Evolutionary conservation across 2,113 vertebrate species (phyloP), one percentile per base, ranked within the genome.

Genomic region (Aspidoscelis tigris): DNA sequence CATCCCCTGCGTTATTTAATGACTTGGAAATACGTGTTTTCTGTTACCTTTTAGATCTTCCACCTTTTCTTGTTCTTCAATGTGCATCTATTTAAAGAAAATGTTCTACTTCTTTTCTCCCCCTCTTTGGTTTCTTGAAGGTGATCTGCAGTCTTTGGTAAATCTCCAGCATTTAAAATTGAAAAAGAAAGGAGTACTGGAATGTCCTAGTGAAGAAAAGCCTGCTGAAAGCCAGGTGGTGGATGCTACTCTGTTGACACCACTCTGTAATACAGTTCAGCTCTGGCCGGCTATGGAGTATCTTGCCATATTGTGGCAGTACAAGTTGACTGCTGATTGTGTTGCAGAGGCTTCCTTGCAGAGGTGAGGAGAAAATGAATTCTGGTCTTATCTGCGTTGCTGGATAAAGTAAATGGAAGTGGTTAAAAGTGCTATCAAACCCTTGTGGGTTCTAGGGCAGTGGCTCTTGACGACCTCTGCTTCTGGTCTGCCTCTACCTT

Each of bases 211-310:
- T 79, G 90, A 84, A 76, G 93, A 93, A 71, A 86, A 76, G 76
- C 85, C 89, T 81, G 84, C 58, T 43, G 94, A 95, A 69, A 79
- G 88, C 3, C 80, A 18, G 8, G 91, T 89, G 9, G 80, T 95
- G 82, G 88, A 94, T 39, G 81, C 91, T 81, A 86, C 94, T 72
- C 90, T 95, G 87, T 91, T 98, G 81, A 95, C 92, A 82, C 96
- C 96, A 73, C 96, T 99, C 50, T 91, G 92, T 61, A 96, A 94
- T 89, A 91, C 89, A 55, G 93, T 97, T 78, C 98, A 99, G 87
- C 88, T 99, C 71, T 99, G 98, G 99, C 98, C 99, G 33, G 94
- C 94, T 5, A 95, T 98, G 95, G 98, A 99, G 43, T 93, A 96
- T 83, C 83, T 99, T 72, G 96, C 97, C 0, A 3, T 97, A 0